A percentile compares a stretch with the other conserved stretches of the same genome.
These are phyloP conservation scores for Lysandra coridon DNA, from an alignment of 2,888 invertebrate genomes.

Conservation along the genomic window DNA sequence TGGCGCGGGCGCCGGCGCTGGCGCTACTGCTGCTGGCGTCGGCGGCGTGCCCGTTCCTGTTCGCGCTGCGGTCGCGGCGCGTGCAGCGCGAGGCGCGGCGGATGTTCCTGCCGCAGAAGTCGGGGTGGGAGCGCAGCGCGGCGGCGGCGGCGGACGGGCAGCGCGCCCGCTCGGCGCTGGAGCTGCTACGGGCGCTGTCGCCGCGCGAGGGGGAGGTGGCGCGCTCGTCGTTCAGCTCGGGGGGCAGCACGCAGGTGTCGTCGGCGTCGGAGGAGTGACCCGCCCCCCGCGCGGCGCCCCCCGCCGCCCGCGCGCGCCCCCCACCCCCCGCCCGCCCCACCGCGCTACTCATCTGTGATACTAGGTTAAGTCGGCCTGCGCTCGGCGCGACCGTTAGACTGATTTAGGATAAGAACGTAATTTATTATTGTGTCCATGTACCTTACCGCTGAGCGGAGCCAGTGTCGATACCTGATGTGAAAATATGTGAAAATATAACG, in stretches of 20 bases:
- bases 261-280: slow-evolving; percentile 82
- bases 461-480: slow-evolving; percentile 74
- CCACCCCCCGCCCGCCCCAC: slow-evolving; percentile 72
- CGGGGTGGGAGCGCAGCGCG: slow-evolving; percentile 76
- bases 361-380: slow-evolving; percentile 74
- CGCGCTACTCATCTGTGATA: slow-evolving; percentile 80
- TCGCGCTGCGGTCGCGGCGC: slow-evolving; percentile 87
- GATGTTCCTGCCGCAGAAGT: slow-evolving; percentile 52
- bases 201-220: slow-evolving; percentile 61
- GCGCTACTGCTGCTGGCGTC: slow-evolving; percentile 82
- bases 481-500: slow-evolving; percentile 57
- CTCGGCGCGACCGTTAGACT: slow-evolving; percentile 78
- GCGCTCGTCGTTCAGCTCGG: slow-evolving; percentile 82
- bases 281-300: slow-evolving; percentile 59
- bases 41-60: slow-evolving; percentile 87
- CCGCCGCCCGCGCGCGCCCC: slow-evolving; percentile 61
- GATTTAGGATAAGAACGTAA: slow-evolving; percentile 74
- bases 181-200: slow-evolving; percentile 67
- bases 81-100: slow-evolving; percentile 77
- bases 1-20: slow-evolving; percentile 72
- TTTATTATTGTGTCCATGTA: slow-evolving; percentile 77
- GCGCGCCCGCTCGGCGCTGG: slow-evolving; percentile 69
- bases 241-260: slow-evolving; percentile 82
- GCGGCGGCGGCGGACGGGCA: slow-evolving; percentile 78
- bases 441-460: slow-evolving; percentile 77